Evolutionary conservation across 1,140 invertebrate genomes (phyloP), one percentile per base, ranked within the genome.

Genomic region (Bombus superbus): DNA sequence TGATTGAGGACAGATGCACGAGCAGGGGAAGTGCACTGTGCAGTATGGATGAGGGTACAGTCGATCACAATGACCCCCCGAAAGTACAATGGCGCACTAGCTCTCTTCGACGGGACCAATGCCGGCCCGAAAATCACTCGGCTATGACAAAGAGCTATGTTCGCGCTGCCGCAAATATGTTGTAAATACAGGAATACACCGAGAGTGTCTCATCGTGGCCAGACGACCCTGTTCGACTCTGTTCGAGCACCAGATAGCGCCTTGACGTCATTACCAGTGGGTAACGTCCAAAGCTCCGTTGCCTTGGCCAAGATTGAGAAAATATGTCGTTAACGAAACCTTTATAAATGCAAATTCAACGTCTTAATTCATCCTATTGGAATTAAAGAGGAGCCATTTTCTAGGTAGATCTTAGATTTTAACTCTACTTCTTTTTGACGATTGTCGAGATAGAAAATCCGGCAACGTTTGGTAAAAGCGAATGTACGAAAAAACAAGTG

Each of bases 1-100:
- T 95, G 94, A 95, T 95, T 95, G 95, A 92, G 94, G 94, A 95
- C 95, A 95, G 95, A 95, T 95, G 95, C 94, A 95, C 92, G 88
- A 93, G 87, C 72, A 88, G 93, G 93, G 92, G 92, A 92, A 91
- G 93, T 94, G 91, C 90, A 90, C 86, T 90, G 88, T 90, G 85
- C 88, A 92, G 88, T 87, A 89, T 86, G 89, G 87, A 94, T 92
- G 91, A 94, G 94, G 94, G 94, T 93, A 94, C 91, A 81, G 85
- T 91, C 89, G 88, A 91, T 91, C 92, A 94, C 93, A 94, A 90
- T 94, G 93, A 94, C 32, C 92, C 92, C 85, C 72, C 35, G 83
- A 91, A 86, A 93, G 86, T 90, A 94, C 93, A 94, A 94, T 94
- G 89, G 89, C 89, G 92, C 93, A 94, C 93, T 83, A 88, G 90